Conservation (phyloP, 1,140 invertebrate species). For the Euura saliciscinereae region DNA sequence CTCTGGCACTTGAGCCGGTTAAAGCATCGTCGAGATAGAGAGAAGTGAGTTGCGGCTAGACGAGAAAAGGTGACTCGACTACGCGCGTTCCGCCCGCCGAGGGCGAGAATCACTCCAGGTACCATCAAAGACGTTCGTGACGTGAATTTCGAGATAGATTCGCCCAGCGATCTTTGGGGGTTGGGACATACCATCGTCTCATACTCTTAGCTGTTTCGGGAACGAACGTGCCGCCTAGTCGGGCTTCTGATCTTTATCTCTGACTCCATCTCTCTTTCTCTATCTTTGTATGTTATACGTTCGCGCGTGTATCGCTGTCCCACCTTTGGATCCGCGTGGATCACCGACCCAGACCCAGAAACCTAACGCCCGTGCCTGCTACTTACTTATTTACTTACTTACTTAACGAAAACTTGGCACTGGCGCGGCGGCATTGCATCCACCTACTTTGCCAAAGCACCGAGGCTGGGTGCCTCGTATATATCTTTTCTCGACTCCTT, state of each 20-base stretch:
- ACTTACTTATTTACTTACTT: no score
- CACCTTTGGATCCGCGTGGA: slow-evolving; percentile 42
- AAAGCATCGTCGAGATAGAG: not conserved
- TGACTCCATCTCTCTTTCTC: slow-evolving; percentile 1
- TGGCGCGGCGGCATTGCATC: no score
- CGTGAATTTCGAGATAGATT: slow-evolving; percentile 51
- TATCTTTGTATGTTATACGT: slow-evolving; percentile 9
- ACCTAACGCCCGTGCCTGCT: no score
- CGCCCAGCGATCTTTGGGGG: slow-evolving; percentile 21
- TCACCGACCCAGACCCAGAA: no score
- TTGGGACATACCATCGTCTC: slow-evolving; percentile 20
- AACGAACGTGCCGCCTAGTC: no score
- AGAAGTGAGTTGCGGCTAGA: not conserved
- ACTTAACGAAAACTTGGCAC: no score
- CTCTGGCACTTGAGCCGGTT: not conserved
- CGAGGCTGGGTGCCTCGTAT: no score
- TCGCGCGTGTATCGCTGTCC: slow-evolving; percentile 29
- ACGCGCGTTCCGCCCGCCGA: slow-evolving; percentile 9
- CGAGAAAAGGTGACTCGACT: not conserved
- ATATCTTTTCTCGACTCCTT: no score
- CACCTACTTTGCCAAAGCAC: no score
- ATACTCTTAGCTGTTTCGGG: no score
- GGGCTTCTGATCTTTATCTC: not conserved
- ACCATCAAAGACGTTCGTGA: slow-evolving; percentile 56
- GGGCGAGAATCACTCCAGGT: slow-evolving; percentile 48